Base-by-base conservation (phyloP, 1,140 invertebrate species). In the Vollenhovia emeryi region DNA sequence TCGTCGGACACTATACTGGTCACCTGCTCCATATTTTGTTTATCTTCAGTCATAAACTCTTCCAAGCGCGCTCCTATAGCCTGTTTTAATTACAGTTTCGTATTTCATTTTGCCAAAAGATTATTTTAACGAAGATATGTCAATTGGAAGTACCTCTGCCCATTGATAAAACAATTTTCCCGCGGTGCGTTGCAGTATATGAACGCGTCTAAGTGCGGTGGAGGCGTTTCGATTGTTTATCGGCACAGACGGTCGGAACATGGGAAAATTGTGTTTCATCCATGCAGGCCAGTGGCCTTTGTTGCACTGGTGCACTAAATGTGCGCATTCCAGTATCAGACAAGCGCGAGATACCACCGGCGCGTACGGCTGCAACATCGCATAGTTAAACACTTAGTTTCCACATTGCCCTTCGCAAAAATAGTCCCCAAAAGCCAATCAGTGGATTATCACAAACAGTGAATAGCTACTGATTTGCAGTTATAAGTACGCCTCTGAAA, bases 131-230 rank as follows among this genome's bases (percentile, higher is more conserved):
- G 15, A 18, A 55, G 21, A n/a, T 5, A 36, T 40, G 36, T 62
- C 8, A 79, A 50, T 66, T 33, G 27, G 45, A 87, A 88, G 94
- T 95, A 98, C 98, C 96, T 99, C 98, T 73, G 97, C 99, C 99
- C 99, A 99, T 92, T 98, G 98, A 94, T 99, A 98, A 94, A 99
- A 99, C 95, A 99, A 96, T 95, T 99, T 98, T 11, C 99, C 99
- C 50, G 99, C 99, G 24, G 98, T 96, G 80, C 98, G 96, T 95
- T 99, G 99, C 68, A 99, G 93, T n/a, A 97, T 95, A 79, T 98
- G 96, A 3, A 97, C 97, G 68, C 97, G 95, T 86, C 97, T 95
- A 11, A 97, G 95, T 55, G 97, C 97, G 21, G 96, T 95, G 24
- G 96, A 95, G 83, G 94, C 92, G 87, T 91, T 95, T 87, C 94